Conservation (phyloP, 2,797 vertebrate genomes). For the Acipenser transmontanus region DNA sequence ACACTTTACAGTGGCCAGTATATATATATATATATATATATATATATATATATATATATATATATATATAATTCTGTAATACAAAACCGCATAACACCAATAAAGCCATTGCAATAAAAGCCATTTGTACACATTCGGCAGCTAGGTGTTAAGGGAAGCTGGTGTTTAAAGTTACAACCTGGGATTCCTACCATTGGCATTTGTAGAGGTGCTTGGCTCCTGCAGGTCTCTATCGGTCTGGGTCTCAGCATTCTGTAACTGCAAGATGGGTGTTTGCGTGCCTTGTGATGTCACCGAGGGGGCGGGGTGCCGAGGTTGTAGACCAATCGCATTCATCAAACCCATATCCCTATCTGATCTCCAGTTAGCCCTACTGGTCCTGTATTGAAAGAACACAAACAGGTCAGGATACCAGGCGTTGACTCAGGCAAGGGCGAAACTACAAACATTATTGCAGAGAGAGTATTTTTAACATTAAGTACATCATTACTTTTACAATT, state of each 20-base stretch:
- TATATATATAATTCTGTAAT: too few species aligned
- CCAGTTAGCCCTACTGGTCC: conserved; percentile 69
- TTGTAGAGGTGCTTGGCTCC: conserved; percentile 44
- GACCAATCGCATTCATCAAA: conserved; percentile 71
- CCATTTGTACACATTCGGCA: too few species aligned
- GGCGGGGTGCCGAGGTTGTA: conserved; percentile 68
- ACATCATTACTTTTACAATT: too few species aligned
- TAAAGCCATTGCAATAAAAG: too few species aligned
- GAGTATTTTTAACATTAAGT: too few species aligned
- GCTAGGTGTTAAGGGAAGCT: conserved; percentile 34
- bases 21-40: too few species aligned
- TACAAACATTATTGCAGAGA: too few species aligned
- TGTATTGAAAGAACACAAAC: conserved; percentile 27
- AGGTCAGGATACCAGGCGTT: too few species aligned
- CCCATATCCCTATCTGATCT: conserved; percentile 74
- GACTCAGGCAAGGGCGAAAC: too few species aligned
- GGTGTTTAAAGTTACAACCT: conserved; percentile 52
- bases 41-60: too few species aligned
- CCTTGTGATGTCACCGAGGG: conserved; percentile 72
- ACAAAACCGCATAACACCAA: too few species aligned
- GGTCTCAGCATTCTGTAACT: conserved; percentile 70
- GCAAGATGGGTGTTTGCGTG: conserved; percentile 66
- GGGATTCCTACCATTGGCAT: conserved; percentile 42
- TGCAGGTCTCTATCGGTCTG: conserved; percentile 69
- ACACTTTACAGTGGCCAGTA: too few species aligned